Evolutionary conservation across 2,113 vertebrate genomes (phyloP), one percentile per base, ranked within the genome.

Genomic region (Ardeotis arabs): DNA sequence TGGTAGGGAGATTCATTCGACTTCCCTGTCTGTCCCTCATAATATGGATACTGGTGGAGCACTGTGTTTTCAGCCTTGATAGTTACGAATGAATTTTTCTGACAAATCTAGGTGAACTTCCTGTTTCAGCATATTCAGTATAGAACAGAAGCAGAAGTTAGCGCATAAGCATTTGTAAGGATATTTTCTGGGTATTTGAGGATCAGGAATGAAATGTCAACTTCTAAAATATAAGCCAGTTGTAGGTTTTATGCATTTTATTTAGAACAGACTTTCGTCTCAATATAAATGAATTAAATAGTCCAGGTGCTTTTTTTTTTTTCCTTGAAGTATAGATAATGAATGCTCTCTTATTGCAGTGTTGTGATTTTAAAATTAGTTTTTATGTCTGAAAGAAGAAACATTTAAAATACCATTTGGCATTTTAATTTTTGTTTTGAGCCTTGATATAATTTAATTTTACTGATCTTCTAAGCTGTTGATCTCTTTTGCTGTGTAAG

Each of bases 1-100:
- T 5, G 66, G 9, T 21, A 7, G 60, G 4, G 16, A 44, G 29
- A 33, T 67, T 18, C 9, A 10, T 74, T 80, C 0, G 0, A 4
- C 33, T 86, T 94, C 8, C 29, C 7, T 76, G 0, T 69, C 22
- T 74, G 4, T 50, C 33, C 31, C 14, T 70, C 1, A 1, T 31
- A 10, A 11, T 49, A 2, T n/a, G 59, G 59, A 10, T 88, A 16
- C 17, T 67, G 37, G 11, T 41, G 31, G 17, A 75, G 21, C 27
- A 14, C 25, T 47, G 0, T 21, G 12, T 84, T 75, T 69, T 56
- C 47, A 84, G 70, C 15, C 41, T 89, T 74, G 10, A 5, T 68
- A 55, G 8, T 70, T 88, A n/a, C 67, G n/a, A 80, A 39, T 25
- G 1, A 73, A 2, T 83, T 89, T 92, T 92, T 86, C 22, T 80